Evolutionary conservation across 2,888 invertebrate species (phyloP).

Genomic region (Sinotaia quadrata): DNA sequence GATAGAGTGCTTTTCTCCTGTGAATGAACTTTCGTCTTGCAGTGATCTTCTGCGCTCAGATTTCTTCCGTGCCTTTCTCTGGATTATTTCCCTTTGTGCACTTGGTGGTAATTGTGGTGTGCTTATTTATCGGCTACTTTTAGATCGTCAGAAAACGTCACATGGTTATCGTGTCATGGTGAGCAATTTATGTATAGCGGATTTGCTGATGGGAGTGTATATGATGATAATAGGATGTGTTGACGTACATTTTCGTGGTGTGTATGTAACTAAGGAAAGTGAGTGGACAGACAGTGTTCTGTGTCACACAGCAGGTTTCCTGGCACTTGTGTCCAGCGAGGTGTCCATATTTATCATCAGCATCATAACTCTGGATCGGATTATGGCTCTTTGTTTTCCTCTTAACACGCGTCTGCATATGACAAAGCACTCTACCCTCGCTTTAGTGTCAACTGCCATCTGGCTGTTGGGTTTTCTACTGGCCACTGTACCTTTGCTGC

Average conservation of each 20-base stretch:
- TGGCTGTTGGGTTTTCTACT: constrained; percentile 59
- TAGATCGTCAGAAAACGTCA: background rate
- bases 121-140: constrained; percentile 17
- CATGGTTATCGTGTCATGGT: constrained; percentile 24
- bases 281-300: constrained; percentile 45
- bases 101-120: constrained; percentile 17
- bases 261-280: constrained; percentile 46
- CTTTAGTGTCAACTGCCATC: constrained; percentile 40
- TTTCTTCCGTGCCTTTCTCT: constrained; percentile 23
- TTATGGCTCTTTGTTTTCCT: constrained; percentile 78
- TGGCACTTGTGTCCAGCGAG: constrained; percentile 74
- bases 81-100: constrained; percentile 20
- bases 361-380: constrained; percentile 78
- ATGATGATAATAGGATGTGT: constrained; percentile 46
- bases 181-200: constrained; percentile 30
- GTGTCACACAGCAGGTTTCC: constrained; percentile 50
- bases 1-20: constrained; percentile 17
- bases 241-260: constrained; percentile 46
- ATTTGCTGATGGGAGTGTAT: constrained; percentile 50
- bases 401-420: constrained; percentile 64
- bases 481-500: constrained; percentile 53
- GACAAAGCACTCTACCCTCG: constrained; percentile 45
- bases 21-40: constrained; percentile 29
- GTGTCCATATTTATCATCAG: constrained; percentile 78
- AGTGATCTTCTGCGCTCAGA: constrained; percentile 9